Evolutionary conservation across 2,113 vertebrate species (phyloP).

Genomic region (Leucosticte australis): DNA sequence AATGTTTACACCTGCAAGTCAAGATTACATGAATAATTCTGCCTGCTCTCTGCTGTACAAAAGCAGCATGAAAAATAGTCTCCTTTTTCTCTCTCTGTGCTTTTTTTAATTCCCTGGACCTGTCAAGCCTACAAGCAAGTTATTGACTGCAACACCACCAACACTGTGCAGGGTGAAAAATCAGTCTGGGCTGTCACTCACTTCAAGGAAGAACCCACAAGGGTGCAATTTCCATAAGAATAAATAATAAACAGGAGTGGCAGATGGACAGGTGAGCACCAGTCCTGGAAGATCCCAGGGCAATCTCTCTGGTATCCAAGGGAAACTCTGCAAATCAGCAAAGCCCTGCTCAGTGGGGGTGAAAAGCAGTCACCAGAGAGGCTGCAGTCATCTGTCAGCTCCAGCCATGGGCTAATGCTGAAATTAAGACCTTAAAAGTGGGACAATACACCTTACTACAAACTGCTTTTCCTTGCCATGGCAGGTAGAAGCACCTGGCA

Average conservation of each 20-base stretch:
- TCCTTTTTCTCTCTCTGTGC: not conserved
- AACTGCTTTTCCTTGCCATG: not conserved
- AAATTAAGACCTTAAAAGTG: not conserved
- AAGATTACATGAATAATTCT: slow-evolving; percentile 1
- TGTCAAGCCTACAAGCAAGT: not conserved
- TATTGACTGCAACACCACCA: not conserved
- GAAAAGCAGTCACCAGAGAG: not conserved
- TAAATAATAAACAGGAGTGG: slow-evolving; percentile 3
- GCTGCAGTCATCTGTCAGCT: not conserved
- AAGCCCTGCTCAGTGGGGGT: not conserved
- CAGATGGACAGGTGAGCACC: not conserved
- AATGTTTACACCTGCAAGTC: not conserved
- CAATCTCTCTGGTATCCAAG: not conserved
- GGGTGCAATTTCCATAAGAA: not conserved
- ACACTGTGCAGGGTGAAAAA: not conserved
- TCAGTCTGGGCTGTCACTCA: not conserved
- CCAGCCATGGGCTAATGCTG: accelerated
- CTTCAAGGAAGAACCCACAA: not conserved
- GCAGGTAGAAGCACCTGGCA: not conserved
- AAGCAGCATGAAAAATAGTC: not conserved
- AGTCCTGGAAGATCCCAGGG: not conserved
- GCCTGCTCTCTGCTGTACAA: not conserved
- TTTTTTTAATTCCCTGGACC: not conserved
- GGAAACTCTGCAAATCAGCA: not conserved
- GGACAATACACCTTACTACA: not conserved